Conservation (phyloP, 2,888 invertebrate species). For the Anticlea derivata region DNA sequence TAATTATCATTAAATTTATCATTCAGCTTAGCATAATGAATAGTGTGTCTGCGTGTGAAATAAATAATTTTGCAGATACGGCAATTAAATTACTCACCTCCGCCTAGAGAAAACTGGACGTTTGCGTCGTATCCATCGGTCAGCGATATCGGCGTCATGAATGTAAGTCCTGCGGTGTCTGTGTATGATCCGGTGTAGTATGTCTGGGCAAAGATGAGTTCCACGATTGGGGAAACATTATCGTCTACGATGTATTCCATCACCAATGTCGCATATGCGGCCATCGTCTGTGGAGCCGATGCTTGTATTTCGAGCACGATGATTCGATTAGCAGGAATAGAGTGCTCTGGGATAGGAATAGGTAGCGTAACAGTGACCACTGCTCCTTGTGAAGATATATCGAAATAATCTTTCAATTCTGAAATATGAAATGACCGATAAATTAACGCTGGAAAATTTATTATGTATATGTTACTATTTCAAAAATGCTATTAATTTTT, state of each 20-base stretch:
- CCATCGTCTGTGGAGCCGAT: constrained; percentile 37
- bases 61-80: neutral
- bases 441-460: no score
- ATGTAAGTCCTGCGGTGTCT: constrained; percentile 6
- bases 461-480: neutral
- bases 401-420: constrained; percentile 44
- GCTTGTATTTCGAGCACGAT: constrained; percentile 45
- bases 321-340: constrained; percentile 33
- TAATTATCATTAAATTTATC: neutral
- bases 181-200: constrained; percentile 23
- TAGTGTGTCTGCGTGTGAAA: neutral
- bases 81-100: constrained; percentile 9
- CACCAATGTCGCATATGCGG: constrained; percentile 42
- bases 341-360: constrained; percentile 33
- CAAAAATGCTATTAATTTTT: no score
- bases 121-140: constrained; percentile 31
- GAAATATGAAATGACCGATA: constrained; percentile 26
- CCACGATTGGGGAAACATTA: neutral
- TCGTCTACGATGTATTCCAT: constrained; percentile 31
- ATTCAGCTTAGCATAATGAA: neutral
- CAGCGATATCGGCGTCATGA: constrained; percentile 22
- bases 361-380: constrained; percentile 35
- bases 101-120: constrained; percentile 26
- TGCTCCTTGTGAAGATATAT: constrained; percentile 16
- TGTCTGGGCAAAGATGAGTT: constrained; percentile 19